Conservation (phyloP, 2,888 invertebrate species). For the Hymenopus coronatus region DNA sequence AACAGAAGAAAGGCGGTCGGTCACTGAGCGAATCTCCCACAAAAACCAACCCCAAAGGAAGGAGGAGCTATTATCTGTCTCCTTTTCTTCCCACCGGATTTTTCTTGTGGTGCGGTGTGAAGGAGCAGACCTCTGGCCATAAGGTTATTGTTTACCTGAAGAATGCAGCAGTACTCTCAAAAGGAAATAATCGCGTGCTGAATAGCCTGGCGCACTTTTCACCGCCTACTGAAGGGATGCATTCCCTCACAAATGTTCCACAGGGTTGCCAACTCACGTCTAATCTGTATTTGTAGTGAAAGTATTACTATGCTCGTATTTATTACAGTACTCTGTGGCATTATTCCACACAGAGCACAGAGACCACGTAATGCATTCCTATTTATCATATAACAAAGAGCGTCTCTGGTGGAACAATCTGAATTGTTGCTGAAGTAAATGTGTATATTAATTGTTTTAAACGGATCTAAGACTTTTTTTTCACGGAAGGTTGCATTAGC, state of each 20-base stretch:
- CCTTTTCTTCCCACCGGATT: background rate
- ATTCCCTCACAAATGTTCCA: background rate
- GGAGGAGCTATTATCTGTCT: background rate
- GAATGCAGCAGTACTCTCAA: background rate
- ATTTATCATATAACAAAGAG: no score
- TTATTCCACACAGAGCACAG: no score
- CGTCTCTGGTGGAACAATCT: no score
- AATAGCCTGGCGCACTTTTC: background rate
- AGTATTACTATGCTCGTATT: no score
- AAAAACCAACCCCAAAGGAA: background rate
- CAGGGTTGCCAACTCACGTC: background rate
- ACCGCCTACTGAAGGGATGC: background rate
- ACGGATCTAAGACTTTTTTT: no score
- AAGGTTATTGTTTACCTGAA: background rate
- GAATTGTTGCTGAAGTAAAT: no score
- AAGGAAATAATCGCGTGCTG: background rate
- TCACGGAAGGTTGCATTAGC: no score
- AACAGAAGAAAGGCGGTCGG: background rate
- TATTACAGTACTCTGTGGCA: no score
- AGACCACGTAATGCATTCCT: no score
- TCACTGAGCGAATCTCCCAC: background rate
- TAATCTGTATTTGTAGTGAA: no score
- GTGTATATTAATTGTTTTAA: no score
- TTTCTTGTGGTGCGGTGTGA: background rate
- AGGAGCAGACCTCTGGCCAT: background rate